Conservation (phyloP, 2,797 vertebrate genomes). For the Rhinophrynus dorsalis region DNA sequence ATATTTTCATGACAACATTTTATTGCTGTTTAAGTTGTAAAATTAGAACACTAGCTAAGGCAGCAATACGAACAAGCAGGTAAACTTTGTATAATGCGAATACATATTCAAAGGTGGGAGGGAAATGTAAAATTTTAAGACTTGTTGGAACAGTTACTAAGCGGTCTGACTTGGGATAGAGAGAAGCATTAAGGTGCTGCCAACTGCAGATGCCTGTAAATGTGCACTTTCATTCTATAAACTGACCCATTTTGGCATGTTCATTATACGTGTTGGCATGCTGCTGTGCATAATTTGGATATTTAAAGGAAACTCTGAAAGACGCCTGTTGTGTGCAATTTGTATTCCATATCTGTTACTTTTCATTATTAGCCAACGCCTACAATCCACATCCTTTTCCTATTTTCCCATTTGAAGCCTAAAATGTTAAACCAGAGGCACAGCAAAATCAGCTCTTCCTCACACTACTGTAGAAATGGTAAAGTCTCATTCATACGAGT, state of each 20-base stretch:
- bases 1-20: too few relatives aligned
- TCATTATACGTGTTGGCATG: constrained; percentile 24
- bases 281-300: neutral
- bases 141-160: neutral
- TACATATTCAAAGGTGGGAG: too few relatives aligned
- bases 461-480: too few relatives aligned
- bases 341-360: constrained; percentile 35
- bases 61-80: too few relatives aligned
- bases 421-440: neutral
- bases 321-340: constrained; percentile 15
- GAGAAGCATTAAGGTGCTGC: neutral
- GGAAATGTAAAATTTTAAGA: neutral
- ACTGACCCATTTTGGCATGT: constrained; percentile 20
- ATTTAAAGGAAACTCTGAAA: constrained; percentile 21
- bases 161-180: neutral
- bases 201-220: constrained; percentile 12
- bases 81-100: too few relatives aligned
- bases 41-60: too few relatives aligned
- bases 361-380: constrained; percentile 37
- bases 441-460: too few relatives aligned
- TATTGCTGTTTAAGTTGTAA: too few relatives aligned
- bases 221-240: neutral
- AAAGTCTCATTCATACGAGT: too few relatives aligned
- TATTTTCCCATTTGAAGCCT: neutral
- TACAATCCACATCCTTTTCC: constrained; percentile 29